Evolutionary conservation across 2,888 invertebrate species (phyloP), one percentile per base, ranked within the genome.

Genomic region (Lasioglossum pauxillum): DNA sequence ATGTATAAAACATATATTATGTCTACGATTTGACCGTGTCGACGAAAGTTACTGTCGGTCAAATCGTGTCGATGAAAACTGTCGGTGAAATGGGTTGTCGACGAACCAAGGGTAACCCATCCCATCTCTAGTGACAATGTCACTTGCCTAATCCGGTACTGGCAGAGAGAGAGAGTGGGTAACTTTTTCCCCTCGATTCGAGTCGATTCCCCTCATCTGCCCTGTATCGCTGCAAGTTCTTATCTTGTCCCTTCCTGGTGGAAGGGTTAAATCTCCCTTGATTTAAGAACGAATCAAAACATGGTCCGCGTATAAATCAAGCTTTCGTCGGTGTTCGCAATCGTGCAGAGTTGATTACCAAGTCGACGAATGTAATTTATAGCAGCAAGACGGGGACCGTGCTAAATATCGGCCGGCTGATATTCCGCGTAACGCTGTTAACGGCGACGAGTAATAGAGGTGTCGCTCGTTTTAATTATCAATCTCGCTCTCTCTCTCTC

Each of bases 391-490:
- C n/a, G 23, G 10, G 10, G 23, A 38, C 69, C 38, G 69, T 14
- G 69, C 41, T 72, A 75, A 86, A 86, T 72, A 86, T 71, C 44
- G 31, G 49, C 71, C 79, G 35, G 69, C 53, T 60, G 71, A 38
- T 78, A 80, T 86, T 57, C 57, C 71, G 75, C 69, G 75, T 67
- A 74, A 57, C 75, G 67, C 19, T 27, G 73, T 79, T 87, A 78
- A 44, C 73, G 71, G 73, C 75, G 57, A 53, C 57, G 67, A 76
- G 78, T 78, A 76, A 74, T 64, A 73, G 64, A 80, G 75, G 49
- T 67, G 83, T 84, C 74, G 82, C 71, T 84, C 72, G 80, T 84
- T 80, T 82, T 83, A 88, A 88, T 88, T 85, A 88, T 85, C 80
- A 88, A 83, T 83, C 78, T 78, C 69, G 60, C 64, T 64, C 27